Base-by-base conservation (phyloP, 2,888 invertebrate species). In the Orthonychiurus folsomi region DNA sequence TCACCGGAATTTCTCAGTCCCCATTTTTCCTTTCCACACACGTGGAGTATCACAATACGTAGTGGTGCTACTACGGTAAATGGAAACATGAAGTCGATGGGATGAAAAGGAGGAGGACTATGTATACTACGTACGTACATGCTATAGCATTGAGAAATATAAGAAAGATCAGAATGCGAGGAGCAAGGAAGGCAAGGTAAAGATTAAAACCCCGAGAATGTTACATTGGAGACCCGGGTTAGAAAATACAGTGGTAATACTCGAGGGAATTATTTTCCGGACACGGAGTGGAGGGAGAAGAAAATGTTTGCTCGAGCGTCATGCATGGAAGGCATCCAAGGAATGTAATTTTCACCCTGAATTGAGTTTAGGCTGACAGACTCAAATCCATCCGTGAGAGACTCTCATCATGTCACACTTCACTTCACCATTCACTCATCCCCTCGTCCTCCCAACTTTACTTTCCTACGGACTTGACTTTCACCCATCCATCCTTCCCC, bases 331-430 rank as follows among this genome's bases (percentile, higher is more conserved):
- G 69, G 70, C 63, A 70, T 68, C 64, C 63, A 57, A 64, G 67
- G 70, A 72, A 72, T 72, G 70, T 62, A 72, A 72, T 72, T 72
- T 70, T 68, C 68, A 69, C 68, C 66, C 67, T 26, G 68, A 67
- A 69, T 69, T 68, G 67, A 70, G 68, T 69, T 70, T 67, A 66
- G 64, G 54, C 66, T 70, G 70, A 69, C 70, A 69, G 68, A 67
- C 66, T 55, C 59, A 58, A 63, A 64, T 64, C 57, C 50, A 62
- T 64, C 60, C 59, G 12, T 28, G 26, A 56, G 24, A 50, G 28
- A 28, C 61, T 26, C 48, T 27, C 25, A 47, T 54, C 59, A 20
- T 25, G 28, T 56, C 50, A 50, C 59, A 25, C 26, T 50, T 52
- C n/a, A 47, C 21, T 52, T 59, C 50, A 21, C 59, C 50, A 47